Evolutionary conservation across 2,888 invertebrate species (phyloP).

Genomic region (Yponomeuta malinellus): DNA sequence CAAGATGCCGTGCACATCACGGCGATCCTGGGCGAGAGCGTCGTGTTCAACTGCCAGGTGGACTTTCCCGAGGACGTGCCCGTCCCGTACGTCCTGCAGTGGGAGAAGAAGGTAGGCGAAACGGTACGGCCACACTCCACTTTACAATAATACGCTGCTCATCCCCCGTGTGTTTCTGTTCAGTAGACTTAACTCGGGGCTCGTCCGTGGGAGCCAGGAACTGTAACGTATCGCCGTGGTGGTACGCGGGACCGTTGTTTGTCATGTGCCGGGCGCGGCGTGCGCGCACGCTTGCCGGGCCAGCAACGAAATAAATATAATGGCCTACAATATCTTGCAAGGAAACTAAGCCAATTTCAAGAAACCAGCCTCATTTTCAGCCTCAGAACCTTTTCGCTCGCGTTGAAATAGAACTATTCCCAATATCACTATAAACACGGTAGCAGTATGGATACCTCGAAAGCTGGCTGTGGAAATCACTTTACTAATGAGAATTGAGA

Average conservation of each 20-base stretch:
- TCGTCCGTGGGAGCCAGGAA: slow-evolving; percentile 67
- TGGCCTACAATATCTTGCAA: neutral
- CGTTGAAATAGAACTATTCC: too few relatives aligned
- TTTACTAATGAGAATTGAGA: too few relatives aligned
- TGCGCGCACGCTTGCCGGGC: neutral
- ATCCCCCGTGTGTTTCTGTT: slow-evolving; percentile 75
- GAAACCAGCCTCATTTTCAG: neutral
- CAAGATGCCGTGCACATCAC: slow-evolving; percentile 98
- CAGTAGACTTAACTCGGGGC: slow-evolving; percentile 63
- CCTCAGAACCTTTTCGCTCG: neutral
- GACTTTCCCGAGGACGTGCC: slow-evolving; percentile 97
- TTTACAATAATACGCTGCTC: slow-evolving; percentile 75
- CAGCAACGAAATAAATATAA: neutral
- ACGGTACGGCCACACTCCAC: slow-evolving; percentile 88
- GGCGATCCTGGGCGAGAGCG: slow-evolving; percentile 96
- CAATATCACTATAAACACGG: too few relatives aligned
- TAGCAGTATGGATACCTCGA: too few relatives aligned
- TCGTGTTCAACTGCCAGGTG: slow-evolving; percentile 98
- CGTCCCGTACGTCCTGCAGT: slow-evolving; percentile 98
- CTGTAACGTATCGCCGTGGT: slow-evolving; percentile 62
- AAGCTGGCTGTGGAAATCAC: too few relatives aligned
- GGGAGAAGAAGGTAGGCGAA: slow-evolving; percentile 99
- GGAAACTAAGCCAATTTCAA: too few relatives aligned
- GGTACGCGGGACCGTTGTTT: slow-evolving; percentile 12
- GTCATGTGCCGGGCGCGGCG: slow-evolving; percentile 38